A percentile compares a stretch with the other conserved stretches of the same genome.
These are phyloP conservation scores for Venturia canescens DNA, from an alignment of 1,140 invertebrate genomes.

Conservation along the genomic window DNA sequence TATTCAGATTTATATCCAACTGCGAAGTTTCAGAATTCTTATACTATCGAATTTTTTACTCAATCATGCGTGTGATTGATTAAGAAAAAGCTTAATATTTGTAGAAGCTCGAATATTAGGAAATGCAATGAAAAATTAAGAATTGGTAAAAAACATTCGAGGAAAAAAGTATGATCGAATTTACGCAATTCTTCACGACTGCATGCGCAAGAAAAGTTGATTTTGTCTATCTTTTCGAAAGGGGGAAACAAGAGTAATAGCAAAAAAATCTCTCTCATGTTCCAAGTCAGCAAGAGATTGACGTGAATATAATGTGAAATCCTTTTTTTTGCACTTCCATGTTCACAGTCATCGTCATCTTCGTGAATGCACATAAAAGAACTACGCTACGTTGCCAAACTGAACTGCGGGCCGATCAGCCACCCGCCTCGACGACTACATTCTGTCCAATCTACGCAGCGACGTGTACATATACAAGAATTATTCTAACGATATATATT, in stretches of 20 bases:
- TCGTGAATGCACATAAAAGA: constrained; percentile 75
- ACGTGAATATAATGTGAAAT: constrained; percentile 68
- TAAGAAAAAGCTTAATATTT: too few species aligned
- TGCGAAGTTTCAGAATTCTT: too few species aligned
- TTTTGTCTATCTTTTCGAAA: constrained; percentile 17
- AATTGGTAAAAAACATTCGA: background rate
- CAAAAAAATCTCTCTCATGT: constrained; percentile 24
- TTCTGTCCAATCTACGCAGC: constrained; percentile 75
- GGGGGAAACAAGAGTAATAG: background rate
- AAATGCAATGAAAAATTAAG: background rate
- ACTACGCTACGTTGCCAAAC: constrained; percentile 73
- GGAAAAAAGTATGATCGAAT: constrained; percentile 2
- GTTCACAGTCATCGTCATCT: constrained; percentile 76
- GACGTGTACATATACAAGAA: constrained; percentile 70
- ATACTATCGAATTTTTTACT: too few species aligned
- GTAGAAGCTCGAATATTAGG: background rate
- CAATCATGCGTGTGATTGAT: too few species aligned
- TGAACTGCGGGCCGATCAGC: constrained; percentile 70
- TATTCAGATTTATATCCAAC: too few species aligned
- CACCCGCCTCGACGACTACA: constrained; percentile 70
- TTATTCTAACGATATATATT: constrained; percentile 66
- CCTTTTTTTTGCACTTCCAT: constrained; percentile 72
- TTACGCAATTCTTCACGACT: background rate
- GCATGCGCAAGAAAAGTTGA: constrained; percentile 24
- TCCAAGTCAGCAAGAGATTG: constrained; percentile 23